Evolutionary conservation across 2,797 vertebrate species (phyloP).

Genomic region (Lates japonicus): DNA sequence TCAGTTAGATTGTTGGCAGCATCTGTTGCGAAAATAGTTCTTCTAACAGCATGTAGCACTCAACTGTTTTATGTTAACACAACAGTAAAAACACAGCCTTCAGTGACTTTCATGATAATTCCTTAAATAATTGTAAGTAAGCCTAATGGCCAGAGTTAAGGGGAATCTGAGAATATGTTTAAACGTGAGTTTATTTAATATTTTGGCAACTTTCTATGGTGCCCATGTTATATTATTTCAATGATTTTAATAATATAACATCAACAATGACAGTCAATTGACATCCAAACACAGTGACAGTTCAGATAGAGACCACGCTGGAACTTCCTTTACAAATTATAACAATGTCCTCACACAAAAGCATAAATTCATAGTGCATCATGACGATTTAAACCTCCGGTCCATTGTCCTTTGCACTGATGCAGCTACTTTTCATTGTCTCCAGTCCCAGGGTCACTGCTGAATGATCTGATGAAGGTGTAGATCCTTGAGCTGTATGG

Average conservation of each 20-base stretch:
- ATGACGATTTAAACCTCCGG: neutral
- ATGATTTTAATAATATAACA: neutral
- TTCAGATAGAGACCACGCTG: neutral
- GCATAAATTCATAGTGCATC: neutral
- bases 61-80: too few relatives aligned
- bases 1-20: too few relatives aligned
- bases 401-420: slow-evolving; percentile 1
- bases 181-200: slow-evolving; percentile 10
- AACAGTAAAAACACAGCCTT: too few relatives aligned
- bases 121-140: too few relatives aligned
- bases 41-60: too few relatives aligned
- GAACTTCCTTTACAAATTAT: neutral
- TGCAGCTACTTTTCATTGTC: slow-evolving; percentile 29
- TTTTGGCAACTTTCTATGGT: neutral
- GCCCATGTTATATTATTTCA: neutral
- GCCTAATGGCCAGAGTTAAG: neutral
- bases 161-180: neutral
- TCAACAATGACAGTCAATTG: neutral
- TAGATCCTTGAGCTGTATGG: slow-evolving; percentile 75
- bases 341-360: neutral
- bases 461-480: slow-evolving; percentile 66
- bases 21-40: too few relatives aligned
- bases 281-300: neutral
- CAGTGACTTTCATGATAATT: too few relatives aligned
- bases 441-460: slow-evolving; percentile 26